phyloP scores from a whole-genome alignment of 2,888 invertebrate species.

The Oligia strigilis region DNA sequence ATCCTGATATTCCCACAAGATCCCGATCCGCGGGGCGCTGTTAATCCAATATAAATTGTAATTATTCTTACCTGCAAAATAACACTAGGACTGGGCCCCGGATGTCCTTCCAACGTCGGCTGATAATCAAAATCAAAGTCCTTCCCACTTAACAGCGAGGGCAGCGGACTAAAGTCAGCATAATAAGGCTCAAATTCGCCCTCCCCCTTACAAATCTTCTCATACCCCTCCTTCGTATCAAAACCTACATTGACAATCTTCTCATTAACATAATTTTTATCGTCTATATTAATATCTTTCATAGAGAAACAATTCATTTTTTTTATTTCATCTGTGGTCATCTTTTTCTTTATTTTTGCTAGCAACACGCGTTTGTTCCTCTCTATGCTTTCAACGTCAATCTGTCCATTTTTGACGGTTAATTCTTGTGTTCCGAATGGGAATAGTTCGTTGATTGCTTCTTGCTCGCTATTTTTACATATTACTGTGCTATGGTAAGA shows the following conservation, averaged over 20 bases:
- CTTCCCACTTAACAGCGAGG: constrained; percentile 68
- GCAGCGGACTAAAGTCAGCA: constrained; percentile 70
- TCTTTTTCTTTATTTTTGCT: constrained; percentile 71
- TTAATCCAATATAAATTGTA: too few species aligned
- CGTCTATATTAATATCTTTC: constrained; percentile 85
- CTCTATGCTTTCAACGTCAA: constrained; percentile 83
- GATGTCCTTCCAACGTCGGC: constrained; percentile 94
- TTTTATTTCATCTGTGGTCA: constrained; percentile 75
- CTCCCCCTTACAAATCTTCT: constrained; percentile 67
- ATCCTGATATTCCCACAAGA: too few species aligned
- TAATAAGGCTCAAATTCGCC: constrained; percentile 79
- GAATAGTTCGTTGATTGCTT: constrained; percentile 74
- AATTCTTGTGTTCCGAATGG: constrained; percentile 76
- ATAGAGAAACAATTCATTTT: constrained; percentile 87
- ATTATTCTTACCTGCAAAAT: constrained; percentile 93
- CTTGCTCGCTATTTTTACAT: constrained; percentile 43
- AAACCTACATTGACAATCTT: constrained; percentile 83
- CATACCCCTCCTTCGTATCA: constrained; percentile 79
- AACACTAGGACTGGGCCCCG: constrained; percentile 98
- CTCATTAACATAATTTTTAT: constrained; percentile 79
- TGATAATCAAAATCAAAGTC: constrained; percentile 96
- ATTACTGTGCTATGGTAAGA: constrained; percentile 59
- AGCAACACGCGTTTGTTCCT: constrained; percentile 81
- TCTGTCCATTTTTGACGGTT: constrained; percentile 72
- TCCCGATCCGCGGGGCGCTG: too few species aligned